Evolutionary conservation across 2,113 vertebrate genomes (phyloP).

Genomic region (Candoia aspera): DNA sequence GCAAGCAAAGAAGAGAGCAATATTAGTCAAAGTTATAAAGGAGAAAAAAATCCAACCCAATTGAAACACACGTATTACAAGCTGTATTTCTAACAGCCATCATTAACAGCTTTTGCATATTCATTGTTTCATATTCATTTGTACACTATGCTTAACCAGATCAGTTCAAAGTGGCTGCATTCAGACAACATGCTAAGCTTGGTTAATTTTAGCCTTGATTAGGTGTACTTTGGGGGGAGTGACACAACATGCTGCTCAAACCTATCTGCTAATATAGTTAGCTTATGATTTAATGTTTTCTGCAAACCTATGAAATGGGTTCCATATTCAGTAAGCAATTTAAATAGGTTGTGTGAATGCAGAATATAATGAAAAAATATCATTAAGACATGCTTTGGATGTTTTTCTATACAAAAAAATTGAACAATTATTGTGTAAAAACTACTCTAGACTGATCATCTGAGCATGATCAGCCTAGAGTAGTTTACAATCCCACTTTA

Average conservation of each 20-base stretch:
- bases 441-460: neutral
- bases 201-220: neutral
- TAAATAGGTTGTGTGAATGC: too few species aligned
- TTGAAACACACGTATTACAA: constrained; percentile 25
- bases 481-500: neutral
- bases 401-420: neutral
- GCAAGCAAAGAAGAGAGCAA: constrained; percentile 4
- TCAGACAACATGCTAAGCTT: neutral
- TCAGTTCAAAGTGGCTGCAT: neutral
- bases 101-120: constrained; percentile 16
- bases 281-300: too few species aligned
- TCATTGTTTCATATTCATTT: constrained; percentile 27
- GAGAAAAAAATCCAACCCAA: neutral
- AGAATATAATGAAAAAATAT: too few species aligned
- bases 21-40: constrained; percentile 19
- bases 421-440: neutral
- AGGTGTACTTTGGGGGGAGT: neutral
- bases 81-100: constrained; percentile 29
- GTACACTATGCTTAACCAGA: neutral
- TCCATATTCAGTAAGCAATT: too few species aligned
- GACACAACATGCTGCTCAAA: too few species aligned
- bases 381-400: neutral
- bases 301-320: too few species aligned
- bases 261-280: too few species aligned
- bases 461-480: neutral